Evolutionary conservation across 2,113 vertebrate genomes (phyloP).

Genomic region (Cnemophilus loriae): DNA sequence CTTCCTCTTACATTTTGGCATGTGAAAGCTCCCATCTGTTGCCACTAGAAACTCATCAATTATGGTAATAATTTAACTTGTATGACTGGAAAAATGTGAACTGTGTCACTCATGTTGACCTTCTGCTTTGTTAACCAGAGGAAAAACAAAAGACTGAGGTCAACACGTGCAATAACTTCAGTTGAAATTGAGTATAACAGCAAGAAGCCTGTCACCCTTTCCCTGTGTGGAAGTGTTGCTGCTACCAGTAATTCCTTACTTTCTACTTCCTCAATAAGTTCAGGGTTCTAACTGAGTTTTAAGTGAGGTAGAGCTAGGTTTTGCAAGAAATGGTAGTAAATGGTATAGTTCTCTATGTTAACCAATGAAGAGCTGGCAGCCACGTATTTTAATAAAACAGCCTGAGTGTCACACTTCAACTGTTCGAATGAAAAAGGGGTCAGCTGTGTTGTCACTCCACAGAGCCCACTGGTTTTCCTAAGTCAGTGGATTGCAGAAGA

Average conservation of each 20-base stretch:
- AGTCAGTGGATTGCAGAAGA: background rate
- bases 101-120: slow-evolving; percentile 30
- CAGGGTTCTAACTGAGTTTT: background rate
- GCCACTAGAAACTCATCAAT: slow-evolving; percentile 46
- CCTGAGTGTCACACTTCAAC: background rate
- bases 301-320: background rate
- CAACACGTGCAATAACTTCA: slow-evolving; percentile 30
- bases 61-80: slow-evolving; percentile 38
- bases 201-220: background rate
- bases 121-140: slow-evolving; percentile 49
- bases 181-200: background rate
- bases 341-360: background rate
- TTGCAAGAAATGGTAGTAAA: background rate
- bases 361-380: background rate
- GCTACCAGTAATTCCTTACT: background rate
- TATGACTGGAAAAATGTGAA: slow-evolving; percentile 54
- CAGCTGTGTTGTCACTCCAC: background rate
- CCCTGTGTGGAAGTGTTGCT: background rate
- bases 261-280: background rate
- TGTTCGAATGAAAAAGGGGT: background rate
- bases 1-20: slow-evolving; percentile 61
- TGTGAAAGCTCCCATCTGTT: slow-evolving; percentile 52
- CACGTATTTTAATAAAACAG: background rate
- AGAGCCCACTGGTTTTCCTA: background rate
- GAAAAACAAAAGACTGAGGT: slow-evolving; percentile 19